These are phyloP conservation scores for Podarcis raffonei DNA, from an alignment of 2,113 vertebrate species.

Conservation along the genomic window DNA sequence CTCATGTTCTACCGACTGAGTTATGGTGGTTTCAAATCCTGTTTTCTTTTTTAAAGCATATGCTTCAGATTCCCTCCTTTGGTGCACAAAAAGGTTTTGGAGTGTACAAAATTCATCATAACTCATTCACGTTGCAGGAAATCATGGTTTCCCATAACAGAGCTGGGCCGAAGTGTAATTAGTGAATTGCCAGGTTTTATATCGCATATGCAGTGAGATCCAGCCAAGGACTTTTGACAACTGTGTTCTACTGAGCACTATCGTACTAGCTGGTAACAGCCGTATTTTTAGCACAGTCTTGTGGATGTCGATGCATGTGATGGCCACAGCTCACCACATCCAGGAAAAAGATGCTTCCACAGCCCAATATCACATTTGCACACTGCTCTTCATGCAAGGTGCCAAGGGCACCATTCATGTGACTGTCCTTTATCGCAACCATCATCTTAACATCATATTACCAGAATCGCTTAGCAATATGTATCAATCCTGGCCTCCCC, in stretches of 20 bases:
- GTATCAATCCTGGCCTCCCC: background rate
- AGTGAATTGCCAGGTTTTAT: background rate
- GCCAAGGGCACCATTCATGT: background rate
- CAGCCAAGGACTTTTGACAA: background rate
- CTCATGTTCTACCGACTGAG: no score
- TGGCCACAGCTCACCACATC: background rate
- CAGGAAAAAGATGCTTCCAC: background rate
- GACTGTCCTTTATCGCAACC: background rate
- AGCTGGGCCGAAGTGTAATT: background rate
- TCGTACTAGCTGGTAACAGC: background rate
- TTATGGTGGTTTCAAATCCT: no score
- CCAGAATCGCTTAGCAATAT: background rate
- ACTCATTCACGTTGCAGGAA: background rate
- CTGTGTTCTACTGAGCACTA: background rate
- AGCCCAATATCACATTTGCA: background rate
- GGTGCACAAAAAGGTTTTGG: background rate
- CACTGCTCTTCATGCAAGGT: background rate
- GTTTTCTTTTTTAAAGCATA: background rate
- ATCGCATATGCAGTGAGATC: background rate
- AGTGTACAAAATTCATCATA: background rate
- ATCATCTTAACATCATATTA: background rate
- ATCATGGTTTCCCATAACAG: background rate
- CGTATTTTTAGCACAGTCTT: background rate
- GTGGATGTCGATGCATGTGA: background rate
- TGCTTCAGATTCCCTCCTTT: background rate